Percentiles rank a stretch among this genome's conserved stretches.
Evolutionary conservation across 2,113 vertebrate genomes (phyloP).

Genomic region (Semicossyphus pulcher): DNA sequence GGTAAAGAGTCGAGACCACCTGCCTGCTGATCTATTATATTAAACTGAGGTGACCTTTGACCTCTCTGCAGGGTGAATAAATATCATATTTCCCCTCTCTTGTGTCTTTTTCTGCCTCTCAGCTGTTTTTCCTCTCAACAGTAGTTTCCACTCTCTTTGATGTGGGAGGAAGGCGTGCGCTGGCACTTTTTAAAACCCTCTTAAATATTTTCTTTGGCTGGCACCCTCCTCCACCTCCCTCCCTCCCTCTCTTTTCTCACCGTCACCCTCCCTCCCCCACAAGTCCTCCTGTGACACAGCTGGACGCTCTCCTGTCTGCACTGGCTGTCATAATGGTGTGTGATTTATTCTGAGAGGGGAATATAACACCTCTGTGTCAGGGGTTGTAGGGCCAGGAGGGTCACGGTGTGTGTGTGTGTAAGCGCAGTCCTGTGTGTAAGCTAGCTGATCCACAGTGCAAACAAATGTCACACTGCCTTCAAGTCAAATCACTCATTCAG

Average conservation of each 20-base stretch:
- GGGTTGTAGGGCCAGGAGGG: background rate
- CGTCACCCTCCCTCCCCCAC: background rate
- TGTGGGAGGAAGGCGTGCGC: constrained; percentile 58
- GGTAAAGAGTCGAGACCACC: constrained; percentile 1
- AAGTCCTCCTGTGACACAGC: constrained; percentile 45
- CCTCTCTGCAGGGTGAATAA: background rate
- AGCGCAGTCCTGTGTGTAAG: background rate
- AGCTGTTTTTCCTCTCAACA: constrained; percentile 47
- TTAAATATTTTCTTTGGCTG: constrained; percentile 75
- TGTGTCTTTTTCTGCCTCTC: constrained; percentile 28
- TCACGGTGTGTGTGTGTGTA: background rate
- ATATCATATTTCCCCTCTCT: constrained; percentile 8
- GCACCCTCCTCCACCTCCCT: background rate
- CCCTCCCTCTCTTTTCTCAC: background rate
- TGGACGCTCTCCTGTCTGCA: constrained; percentile 29
- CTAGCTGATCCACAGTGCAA: constrained; percentile 6
- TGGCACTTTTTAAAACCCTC: constrained; percentile 49
- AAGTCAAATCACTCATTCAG: constrained; percentile 1
- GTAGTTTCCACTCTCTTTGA: constrained; percentile 66
- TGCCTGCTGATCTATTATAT: background rate
- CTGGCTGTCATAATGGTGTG: constrained; percentile 14
- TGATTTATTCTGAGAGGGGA: constrained; percentile 26
- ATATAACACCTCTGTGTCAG: constrained; percentile 36
- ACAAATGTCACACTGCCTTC: constrained; percentile 1
- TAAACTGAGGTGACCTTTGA: constrained; percentile 7